Evolutionary conservation across 2,113 vertebrate species (phyloP).

Genomic region (Accipiter cooperii): DNA sequence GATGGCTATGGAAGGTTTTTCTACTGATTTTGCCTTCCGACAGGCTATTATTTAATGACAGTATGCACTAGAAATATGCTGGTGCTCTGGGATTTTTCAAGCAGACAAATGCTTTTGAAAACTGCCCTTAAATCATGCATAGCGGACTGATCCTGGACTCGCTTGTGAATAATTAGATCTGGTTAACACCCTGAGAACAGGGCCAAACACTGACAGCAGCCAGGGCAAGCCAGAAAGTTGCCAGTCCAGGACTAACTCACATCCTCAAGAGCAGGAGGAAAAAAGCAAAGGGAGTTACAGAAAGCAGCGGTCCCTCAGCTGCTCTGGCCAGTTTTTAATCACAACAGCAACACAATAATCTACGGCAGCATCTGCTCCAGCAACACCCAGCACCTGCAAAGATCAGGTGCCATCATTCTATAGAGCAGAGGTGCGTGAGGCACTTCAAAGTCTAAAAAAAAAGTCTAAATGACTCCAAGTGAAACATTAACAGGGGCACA

Average conservation of each 20-base stretch:
- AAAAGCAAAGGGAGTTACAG: rapidly evolving
- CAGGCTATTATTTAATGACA: neutral
- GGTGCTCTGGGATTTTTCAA: neutral
- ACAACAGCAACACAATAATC: neutral
- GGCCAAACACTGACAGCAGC: neutral
- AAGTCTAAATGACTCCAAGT: rapidly evolving
- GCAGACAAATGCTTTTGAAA: neutral
- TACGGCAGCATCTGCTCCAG: neutral
- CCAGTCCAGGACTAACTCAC: neutral
- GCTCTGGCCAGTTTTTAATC: neutral
- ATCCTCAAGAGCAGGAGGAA: neutral
- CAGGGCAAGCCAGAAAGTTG: neutral
- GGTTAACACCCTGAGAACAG: neutral
- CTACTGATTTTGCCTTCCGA: neutral
- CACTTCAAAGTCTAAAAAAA: neutral
- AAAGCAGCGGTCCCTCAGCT: neutral
- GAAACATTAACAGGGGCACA: rapidly evolving
- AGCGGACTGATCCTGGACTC: neutral
- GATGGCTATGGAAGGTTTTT: rapidly evolving
- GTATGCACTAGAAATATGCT: neutral
- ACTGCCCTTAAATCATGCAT: neutral
- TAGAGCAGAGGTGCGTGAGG: rapidly evolving
- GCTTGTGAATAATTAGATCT: neutral
- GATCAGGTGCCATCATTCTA: neutral
- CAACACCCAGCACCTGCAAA: rapidly evolving